A percentile compares a stretch with the other conserved stretches of the same genome.
Evolutionary conservation across 30 jellyfish, hydroid and myxozoan genomes (phyloP).

Genomic region (Hydractinia echinata): DNA sequence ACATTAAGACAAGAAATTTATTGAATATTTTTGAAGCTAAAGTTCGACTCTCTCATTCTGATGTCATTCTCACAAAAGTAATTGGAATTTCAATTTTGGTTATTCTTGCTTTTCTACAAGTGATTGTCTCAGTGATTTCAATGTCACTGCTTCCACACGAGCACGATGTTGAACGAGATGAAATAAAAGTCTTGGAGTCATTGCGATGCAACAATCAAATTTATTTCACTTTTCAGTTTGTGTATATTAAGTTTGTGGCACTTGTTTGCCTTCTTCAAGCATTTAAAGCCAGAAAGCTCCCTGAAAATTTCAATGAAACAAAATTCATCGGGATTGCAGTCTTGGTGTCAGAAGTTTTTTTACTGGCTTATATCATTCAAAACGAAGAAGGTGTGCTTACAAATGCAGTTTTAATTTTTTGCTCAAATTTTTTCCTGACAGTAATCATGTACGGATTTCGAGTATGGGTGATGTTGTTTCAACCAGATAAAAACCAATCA

Average conservation of each 20-base stretch:
- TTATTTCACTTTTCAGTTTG: not conserved
- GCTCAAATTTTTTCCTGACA: not conserved
- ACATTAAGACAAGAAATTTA: not conserved
- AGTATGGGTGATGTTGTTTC: not conserved
- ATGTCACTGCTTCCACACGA: not conserved
- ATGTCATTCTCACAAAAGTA: not conserved
- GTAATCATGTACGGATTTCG: not conserved
- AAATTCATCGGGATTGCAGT: conserved; percentile 1
- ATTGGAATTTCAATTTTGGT: not conserved
- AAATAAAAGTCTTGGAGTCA: not conserved
- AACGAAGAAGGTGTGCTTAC: not conserved
- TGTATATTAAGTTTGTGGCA: not conserved
- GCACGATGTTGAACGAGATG: not conserved
- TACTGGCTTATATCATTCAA: not conserved
- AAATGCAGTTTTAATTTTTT: not conserved
- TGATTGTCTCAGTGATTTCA: not conserved
- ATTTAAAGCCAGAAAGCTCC: conserved; percentile 15
- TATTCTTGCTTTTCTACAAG: not conserved
- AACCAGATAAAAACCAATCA: not conserved
- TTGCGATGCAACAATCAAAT: not conserved
- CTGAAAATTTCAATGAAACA: conserved; percentile 20
- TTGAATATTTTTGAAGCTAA: conserved; percentile 14
- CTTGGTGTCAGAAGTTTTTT: not conserved
- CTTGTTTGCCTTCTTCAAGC: conserved; percentile 5
- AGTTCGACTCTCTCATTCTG: not conserved